Evolutionary conservation across 2,797 vertebrate species (phyloP).

Genomic region (Thaleichthys pacificus): DNA sequence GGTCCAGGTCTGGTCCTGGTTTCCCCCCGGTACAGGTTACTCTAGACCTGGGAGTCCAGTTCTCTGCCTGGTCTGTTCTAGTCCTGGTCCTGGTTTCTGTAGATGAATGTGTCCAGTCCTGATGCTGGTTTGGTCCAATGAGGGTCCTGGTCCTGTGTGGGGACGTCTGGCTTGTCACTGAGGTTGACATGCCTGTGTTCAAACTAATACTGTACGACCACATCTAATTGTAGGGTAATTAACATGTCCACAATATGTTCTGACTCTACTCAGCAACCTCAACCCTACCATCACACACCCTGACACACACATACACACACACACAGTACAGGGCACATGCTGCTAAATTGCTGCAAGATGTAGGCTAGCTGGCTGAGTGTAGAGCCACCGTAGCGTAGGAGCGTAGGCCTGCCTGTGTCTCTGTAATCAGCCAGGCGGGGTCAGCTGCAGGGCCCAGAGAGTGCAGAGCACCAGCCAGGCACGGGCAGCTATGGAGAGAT

Average conservation of each 20-base stretch:
- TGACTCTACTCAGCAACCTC: conserved; percentile 47
- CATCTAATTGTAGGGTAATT: conserved; percentile 56
- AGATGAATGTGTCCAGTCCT: too few species aligned
- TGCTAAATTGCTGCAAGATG: conserved; percentile 21
- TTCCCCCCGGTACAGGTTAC: too few species aligned
- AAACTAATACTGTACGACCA: conserved; percentile 38
- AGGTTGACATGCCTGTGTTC: conserved; percentile 47
- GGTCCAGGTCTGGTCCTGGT: not conserved
- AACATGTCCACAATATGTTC: conserved; percentile 60
- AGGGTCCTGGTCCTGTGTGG: conserved; percentile 1
- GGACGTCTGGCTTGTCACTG: conserved; percentile 42
- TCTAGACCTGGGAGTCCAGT: too few species aligned
- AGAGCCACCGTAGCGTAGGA: conserved; percentile 20
- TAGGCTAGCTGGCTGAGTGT: not conserved
- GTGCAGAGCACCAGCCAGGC: not conserved
- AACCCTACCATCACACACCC: not conserved
- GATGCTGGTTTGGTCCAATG: not conserved
- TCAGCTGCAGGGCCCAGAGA: conserved; percentile 18
- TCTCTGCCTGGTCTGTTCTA: too few species aligned
- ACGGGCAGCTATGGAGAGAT: not conserved
- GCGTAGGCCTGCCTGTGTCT: conserved; percentile 22
- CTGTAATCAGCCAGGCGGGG: conserved; percentile 3
- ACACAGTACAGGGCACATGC: not conserved
- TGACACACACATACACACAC: not conserved
- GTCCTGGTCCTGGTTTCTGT: too few species aligned